These are phyloP conservation scores for Atopsyche davidsoni DNA, from an alignment of 1,140 invertebrate genomes.

Conservation along the genomic window DNA sequence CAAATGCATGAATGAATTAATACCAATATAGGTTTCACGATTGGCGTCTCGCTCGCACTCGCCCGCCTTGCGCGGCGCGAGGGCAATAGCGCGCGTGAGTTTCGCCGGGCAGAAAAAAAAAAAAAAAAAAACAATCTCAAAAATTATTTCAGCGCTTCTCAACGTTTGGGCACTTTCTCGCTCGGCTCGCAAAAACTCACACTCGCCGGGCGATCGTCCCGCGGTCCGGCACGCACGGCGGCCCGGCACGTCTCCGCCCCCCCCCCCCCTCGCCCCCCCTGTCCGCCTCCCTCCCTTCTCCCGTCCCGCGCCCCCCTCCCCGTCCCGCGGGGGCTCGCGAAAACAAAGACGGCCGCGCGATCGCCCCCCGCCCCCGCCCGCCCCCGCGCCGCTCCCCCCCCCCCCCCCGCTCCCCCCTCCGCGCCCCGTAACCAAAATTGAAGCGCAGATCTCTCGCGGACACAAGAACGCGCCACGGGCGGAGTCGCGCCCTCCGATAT, in stretches of 20 bases:
- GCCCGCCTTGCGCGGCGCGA: too few relatives aligned
- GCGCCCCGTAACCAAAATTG: conserved; percentile 29
- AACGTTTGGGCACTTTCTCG: too few relatives aligned
- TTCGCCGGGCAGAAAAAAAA: too few relatives aligned
- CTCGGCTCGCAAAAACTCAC: too few relatives aligned
- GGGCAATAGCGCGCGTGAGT: too few relatives aligned
- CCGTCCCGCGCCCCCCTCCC: conserved; percentile 2
- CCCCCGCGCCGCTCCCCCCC: conserved; percentile 12
- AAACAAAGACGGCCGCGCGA: background rate
- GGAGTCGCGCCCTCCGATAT: too few relatives aligned
- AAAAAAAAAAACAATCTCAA: too few relatives aligned
- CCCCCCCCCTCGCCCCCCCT: conserved; percentile 6
- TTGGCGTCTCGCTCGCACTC: too few relatives aligned
- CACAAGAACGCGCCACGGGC: conserved; percentile 29
- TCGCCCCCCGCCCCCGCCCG: background rate
- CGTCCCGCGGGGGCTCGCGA: background rate
- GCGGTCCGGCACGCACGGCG: conserved; percentile 15
- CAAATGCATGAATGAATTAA: too few relatives aligned
- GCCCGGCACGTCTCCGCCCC: conserved; percentile 15
- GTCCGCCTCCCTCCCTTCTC: background rate
- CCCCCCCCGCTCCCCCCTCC: conserved; percentile 9
- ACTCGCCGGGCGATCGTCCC: too few relatives aligned
- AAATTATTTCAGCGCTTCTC: too few relatives aligned
- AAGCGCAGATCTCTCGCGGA: conserved; percentile 32
- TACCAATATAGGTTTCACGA: too few relatives aligned